Evolutionary conservation across 2,797 vertebrate genomes (phyloP), one percentile per base, ranked within the genome.

Genomic region (Epinephelus awoara): DNA sequence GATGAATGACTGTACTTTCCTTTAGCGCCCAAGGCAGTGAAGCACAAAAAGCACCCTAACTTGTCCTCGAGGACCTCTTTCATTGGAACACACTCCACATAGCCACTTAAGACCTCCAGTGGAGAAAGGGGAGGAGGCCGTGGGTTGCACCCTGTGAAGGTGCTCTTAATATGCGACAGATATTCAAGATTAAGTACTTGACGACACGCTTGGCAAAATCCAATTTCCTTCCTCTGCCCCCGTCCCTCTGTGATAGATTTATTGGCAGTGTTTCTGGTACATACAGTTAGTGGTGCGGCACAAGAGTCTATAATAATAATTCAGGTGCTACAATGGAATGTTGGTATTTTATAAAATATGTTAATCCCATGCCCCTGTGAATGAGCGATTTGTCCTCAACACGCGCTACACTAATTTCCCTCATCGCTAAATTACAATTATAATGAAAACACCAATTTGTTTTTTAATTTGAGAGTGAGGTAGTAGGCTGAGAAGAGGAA

Each of bases 171-270:
- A 93, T 87, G 85, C 67, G 52, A 86, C 89, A 94, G 90, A 95
- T 95, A 95, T 95, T 94, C 88, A 79, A 93, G 94, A 96, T 95
- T 92, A 94, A 95, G 92, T 87, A 91, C 93, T 93, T 88, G 81
- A 88, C 85, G 91, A 91, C 86, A 94, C 82, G 92, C 94, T 92
- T 92, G 93, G 91, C 91, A 89, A 95, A 95, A 94, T 94, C 94
- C 93, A 96, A 95, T 95, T 95, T 95, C 91, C 91, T 85, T 87
- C 75, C 91, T 72, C 86, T 88, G 77, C 87, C 85, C 85, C 76
- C 72, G 34, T 89, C 83, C 80, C 63, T 29, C 47, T 83, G 78
- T 80, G 85, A 88, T 85, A 88, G 91, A 93, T 93, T 91, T 93
- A 94, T 93, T 92, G 91, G 87, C 88, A 90, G 85, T 77, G 87